Conservation (phyloP, 2,888 invertebrate genomes). For the Apotomis betuletana region DNA sequence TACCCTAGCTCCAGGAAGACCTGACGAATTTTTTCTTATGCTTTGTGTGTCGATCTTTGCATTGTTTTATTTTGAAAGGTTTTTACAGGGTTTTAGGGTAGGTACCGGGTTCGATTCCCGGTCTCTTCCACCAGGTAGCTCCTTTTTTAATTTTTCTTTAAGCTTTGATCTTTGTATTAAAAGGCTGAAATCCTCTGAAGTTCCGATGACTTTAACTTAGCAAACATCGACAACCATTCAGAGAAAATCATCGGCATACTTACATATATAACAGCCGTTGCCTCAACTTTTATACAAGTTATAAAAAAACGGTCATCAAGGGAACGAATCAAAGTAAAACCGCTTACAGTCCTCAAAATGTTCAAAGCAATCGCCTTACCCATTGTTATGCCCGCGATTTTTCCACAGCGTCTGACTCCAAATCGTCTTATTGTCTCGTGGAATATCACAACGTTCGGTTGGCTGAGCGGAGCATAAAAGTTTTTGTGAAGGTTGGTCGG, state of each 20-base stretch:
- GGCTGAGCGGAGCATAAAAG: constrained; percentile 17
- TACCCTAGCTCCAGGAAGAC: too few species aligned
- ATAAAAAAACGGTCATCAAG: constrained; percentile 19
- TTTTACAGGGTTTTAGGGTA: too few species aligned
- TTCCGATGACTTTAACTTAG: too few species aligned
- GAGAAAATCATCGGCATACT: constrained; percentile 14
- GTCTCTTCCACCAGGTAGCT: too few species aligned
- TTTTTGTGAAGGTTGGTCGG: constrained; percentile 20
- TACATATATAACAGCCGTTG: constrained; percentile 8
- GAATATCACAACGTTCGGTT: constrained; percentile 8
- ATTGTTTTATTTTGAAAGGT: too few species aligned
- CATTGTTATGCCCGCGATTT: constrained; percentile 25
- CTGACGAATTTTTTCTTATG: too few species aligned
- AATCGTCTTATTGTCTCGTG: constrained; percentile 30
- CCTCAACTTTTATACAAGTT: constrained; percentile 5
- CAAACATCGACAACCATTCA: not conserved
- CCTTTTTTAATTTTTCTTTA: too few species aligned
- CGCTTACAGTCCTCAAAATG: constrained; percentile 13
- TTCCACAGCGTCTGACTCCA: constrained; percentile 24
- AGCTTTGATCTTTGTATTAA: too few species aligned
- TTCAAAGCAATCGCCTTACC: constrained; percentile 21
- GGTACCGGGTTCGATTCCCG: too few species aligned
- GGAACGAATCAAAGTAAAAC: constrained; percentile 14
- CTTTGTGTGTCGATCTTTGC: too few species aligned
- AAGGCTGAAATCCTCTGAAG: too few species aligned